These are phyloP conservation scores for Euthynnus affinis DNA, from an alignment of 2,797 vertebrate species.

Conservation along the genomic window DNA sequence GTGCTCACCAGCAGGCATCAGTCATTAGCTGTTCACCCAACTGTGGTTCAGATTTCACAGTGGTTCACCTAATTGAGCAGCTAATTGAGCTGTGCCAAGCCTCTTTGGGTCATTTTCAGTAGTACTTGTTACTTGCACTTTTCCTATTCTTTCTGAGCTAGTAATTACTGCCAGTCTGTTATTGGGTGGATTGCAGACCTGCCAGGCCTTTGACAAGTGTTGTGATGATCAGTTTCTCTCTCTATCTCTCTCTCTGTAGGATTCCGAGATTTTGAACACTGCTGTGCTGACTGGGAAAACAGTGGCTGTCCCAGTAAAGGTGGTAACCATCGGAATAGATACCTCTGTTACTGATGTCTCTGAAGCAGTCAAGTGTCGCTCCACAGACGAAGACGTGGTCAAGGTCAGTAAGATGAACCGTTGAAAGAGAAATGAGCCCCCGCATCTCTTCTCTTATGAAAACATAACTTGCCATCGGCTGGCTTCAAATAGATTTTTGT, in stretches of 20 bases:
- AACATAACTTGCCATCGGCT: background rate
- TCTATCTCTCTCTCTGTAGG: conserved; percentile 78
- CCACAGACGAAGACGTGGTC: conserved; percentile 92
- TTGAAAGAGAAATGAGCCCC: background rate
- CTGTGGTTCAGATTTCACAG: conserved; percentile 29
- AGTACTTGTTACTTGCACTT: background rate
- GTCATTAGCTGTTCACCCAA: conserved; percentile 28
- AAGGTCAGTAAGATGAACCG: conserved; percentile 86
- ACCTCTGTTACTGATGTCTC: conserved; percentile 91
- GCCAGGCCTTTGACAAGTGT: background rate
- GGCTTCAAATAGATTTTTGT: conserved; percentile 6
- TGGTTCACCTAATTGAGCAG: conserved; percentile 38
- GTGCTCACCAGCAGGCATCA: conserved; percentile 26
- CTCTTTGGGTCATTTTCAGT: conserved; percentile 30
- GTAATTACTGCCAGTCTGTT: conserved; percentile 7
- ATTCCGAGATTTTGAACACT: conserved; percentile 95
- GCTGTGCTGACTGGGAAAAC: conserved; percentile 94
- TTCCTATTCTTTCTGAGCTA: conserved; percentile 4
- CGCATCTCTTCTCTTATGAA: background rate
- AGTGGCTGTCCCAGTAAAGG: conserved; percentile 92
- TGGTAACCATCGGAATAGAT: conserved; percentile 91
- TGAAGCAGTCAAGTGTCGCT: conserved; percentile 90
- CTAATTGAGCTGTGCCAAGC: conserved; percentile 20
- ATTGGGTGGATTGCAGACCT: conserved; percentile 12
- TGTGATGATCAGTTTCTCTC: conserved; percentile 29